Base-by-base conservation (phyloP, 2,113 vertebrate species). In the Bothrops jararaca region DNA sequence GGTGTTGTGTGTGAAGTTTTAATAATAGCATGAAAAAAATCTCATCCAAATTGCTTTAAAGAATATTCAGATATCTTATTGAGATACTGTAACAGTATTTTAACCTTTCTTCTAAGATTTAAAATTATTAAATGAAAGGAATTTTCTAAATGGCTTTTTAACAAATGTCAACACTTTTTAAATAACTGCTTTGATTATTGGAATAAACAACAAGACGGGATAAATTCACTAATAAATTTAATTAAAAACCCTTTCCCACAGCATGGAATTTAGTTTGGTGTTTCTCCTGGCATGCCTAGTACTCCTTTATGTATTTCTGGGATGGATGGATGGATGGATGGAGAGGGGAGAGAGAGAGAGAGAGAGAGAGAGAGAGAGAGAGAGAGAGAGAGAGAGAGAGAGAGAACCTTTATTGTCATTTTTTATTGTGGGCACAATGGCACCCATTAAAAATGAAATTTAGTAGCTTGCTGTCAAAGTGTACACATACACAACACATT, bases 51-150 rank as follows among this genome's bases (percentile, higher is more conserved):
- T 91, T 15, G 53, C 5, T 20, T 0, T 74, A 80, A 54, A 91
- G 18, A 45, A 54, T 85, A 87, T 56, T 48, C 29, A 22, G 9
- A 64, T 12, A 13, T 57, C 45, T 93, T 60, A 23, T 57, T 88
- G 89, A 86, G 91, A 88, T 56, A 54, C 10, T 64, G 34, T 26
- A 23, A 58, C 64, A 26, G 45, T 64, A 26, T 60, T 58, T 93
- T 93, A 39, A 87, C 39, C 15, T 64, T 85, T 53, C 52, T 86
- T 24, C 26, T 26, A 52, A n/a, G 64, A n/a, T n/a, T 69, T 69
- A 69, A 69, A 69, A 91, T 93, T 53, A 89, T 60, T 60, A 86
- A 91, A 91, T 85, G 2, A 89, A 93, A 93, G 48, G 45, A 24
- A 91, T 89, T 89, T 87, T 34, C 10, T 58, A 53, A 85, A n/a